Base-by-base conservation (phyloP, 2,113 vertebrate species). In the Chaetodon auriga region DNA sequence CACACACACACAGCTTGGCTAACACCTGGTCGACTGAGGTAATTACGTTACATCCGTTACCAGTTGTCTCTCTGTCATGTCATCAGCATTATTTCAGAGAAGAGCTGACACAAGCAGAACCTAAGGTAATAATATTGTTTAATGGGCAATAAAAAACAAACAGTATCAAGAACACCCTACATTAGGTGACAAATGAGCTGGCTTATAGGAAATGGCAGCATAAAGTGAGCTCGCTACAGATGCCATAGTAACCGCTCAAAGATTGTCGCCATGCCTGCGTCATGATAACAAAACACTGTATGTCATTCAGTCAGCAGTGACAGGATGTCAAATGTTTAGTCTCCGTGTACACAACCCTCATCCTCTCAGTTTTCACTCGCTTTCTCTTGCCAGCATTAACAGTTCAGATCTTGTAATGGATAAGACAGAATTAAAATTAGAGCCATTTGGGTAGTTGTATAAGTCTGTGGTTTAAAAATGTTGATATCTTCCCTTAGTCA, bases 91-190 rank as follows among this genome's bases (percentile, higher is more conserved):
- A 82, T 90, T 86, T 86, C 76, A 71, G 41, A 62, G 75, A 89
- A 85, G 57, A 75, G 92, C 88, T 91, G 91, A 92, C 88, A 77
- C 82, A 76, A 88, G 86, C 88, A 90, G 45, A 83, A 87, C 49
- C 51, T 60, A 38, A 71, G 76, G 65, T 89, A 83, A 86, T 90
- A 85, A 89, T 89, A 86, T 79, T 84, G 82, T 90, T 89, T 91
- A 91, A 92, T 89, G 66, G 74, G 63, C 84, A 85, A 89, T 90
- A 87, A 92, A 93, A 83, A 89, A 90, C 74, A 88, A 85, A 90
- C 76, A 51, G 11, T 81, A 86, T 87, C 81, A 90, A 86, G 63
- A 89, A 77, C 45, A 81, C 58, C 74, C 71, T 65, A 64, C 81
- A 87, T 86, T 82, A 84, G 65, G 51, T 85, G 83, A 89, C 68